Percentiles rank a stretch among this genome's conserved stretches.
Evolutionary conservation across 2,888 invertebrate species (phyloP).

Genomic region (Melanostoma scalare): DNA sequence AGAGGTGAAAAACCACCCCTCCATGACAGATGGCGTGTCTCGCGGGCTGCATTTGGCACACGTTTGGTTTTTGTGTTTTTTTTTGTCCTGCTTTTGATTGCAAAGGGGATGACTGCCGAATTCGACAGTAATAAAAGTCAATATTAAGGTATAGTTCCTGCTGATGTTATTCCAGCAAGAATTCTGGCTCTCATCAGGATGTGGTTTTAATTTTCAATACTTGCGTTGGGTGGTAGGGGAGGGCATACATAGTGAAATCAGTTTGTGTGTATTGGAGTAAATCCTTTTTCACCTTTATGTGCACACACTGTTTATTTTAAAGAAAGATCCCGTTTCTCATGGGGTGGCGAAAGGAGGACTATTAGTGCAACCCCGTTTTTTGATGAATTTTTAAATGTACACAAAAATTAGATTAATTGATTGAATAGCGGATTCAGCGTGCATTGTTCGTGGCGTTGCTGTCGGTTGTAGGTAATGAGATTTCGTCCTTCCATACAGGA

Average conservation of each 20-base stretch:
- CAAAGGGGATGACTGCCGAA: conserved; percentile 41
- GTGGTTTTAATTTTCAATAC: conserved; percentile 59
- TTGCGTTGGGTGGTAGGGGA: neutral
- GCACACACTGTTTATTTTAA: conserved; percentile 43
- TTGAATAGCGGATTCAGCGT: conserved; percentile 59
- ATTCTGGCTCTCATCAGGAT: conserved; percentile 46
- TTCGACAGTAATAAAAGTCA: conserved; percentile 52
- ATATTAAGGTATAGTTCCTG: conserved; percentile 61
- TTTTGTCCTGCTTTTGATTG: neutral
- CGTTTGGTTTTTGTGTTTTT: conserved; percentile 46
- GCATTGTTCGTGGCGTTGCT: conserved; percentile 7
- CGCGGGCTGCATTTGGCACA: conserved; percentile 76
- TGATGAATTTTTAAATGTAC: conserved; percentile 48
- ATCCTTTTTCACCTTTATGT: conserved; percentile 62
- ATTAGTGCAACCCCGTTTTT: conserved; percentile 58
- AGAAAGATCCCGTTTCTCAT: conserved; percentile 37
- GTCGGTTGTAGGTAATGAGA: conserved; percentile 59
- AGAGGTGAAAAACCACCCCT: conserved; percentile 69
- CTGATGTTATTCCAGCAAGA: conserved; percentile 35
- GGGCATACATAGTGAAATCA: neutral
- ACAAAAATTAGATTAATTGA: conserved; percentile 72
- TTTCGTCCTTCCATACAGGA: conserved; percentile 57
- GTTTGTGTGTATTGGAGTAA: conserved; percentile 19
- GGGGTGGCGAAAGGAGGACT: conserved; percentile 59
- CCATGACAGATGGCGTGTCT: conserved; percentile 79